Base-by-base conservation (phyloP, 2,888 invertebrate genomes). In the Lymantria monacha region DNA sequence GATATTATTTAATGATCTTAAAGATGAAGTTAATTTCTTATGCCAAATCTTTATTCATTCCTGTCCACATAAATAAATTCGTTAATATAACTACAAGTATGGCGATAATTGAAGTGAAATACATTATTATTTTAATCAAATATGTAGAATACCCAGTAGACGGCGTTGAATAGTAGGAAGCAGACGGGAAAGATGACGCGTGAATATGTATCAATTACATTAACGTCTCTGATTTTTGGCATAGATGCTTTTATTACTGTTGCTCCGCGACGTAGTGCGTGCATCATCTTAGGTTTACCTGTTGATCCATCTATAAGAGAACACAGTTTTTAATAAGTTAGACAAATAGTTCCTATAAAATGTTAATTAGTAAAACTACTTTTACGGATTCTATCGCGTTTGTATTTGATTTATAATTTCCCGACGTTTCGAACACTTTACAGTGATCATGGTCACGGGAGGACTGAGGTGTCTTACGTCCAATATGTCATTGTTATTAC, bases 151-250 rank as follows among this genome's bases (percentile, higher is more conserved):
- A 96, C 94, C 98, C 98, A 99, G 85, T 99, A 99, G 68, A 97
- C 95, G 40, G 96, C 95, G 84, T 99, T 99, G 92, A 99, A 99
- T 65, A 98, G 91, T 75, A 98, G 94, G 85, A 99, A 99, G 69
- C 98, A 96, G 59, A 99, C 95, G 0, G 99, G 99, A 84, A 99
- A 99, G 60, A 98, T 93, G 73, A 99, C 95, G 68, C 99, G 93
- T 36, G 98, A 98, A 85, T 98, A 98, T 74, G 98, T 98, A 90
- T 99, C 99, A 76, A 99, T 99, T 66, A 98, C 95, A 85, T 99
- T 99, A 56, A 99, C 98, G 86, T 99, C 98, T 72, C 98, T 96
- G 66, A 99, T 98, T 88, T 96, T 96, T n/a, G 98, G 98, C 93
- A 98, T 95, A 33, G 97, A 96, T n/a, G 95, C 94, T 76, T 95